Base-by-base conservation (phyloP, 2,113 vertebrate genomes). In the Pseudorhombus dupliciocellatus region DNA sequence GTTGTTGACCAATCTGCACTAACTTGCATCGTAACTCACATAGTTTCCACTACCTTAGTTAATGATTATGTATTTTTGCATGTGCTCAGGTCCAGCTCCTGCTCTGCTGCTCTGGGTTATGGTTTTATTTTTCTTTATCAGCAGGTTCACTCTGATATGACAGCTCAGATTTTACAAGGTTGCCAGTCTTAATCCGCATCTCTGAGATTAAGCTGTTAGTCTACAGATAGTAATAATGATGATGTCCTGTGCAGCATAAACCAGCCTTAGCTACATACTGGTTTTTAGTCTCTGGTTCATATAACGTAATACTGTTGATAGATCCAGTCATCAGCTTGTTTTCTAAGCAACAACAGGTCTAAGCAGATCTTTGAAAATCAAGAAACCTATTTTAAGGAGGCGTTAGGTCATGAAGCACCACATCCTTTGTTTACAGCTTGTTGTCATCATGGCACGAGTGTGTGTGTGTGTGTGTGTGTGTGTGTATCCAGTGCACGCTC, bases 111-210 rank as follows among this genome's bases (percentile, higher is more conserved):
- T 59, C 40, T 37, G 69, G 54, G 22, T 64, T 59, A 7, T 68
- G 59, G 37, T 61, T 70, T 63, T 53, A 12, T 53, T 24, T 53
- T 59, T 75, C 28, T 21, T 81, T 65, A 83, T 84, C 84, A 73
- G 70, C 66, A 69, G 61, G 80, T 65, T 81, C 34, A 83, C 66
- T 73, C 26, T 64, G 42, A 55, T 58, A 8, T 30, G 10, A 1
- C 26, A 2, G 46, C 26, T 1, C 68, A 69, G 53, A 67, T 62
- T 68, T 30, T 24, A 5, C 61, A 48, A 42, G 70, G 52, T 54
- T 50, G 21, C 20, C 25, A 25, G 8, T 66, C 14, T 20, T n/a
- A 2, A 53, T 15, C 10, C 21, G 7, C 12, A n/a, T 26, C 1
- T n/a, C 8, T 10, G 9, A 2, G 10, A n/a, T 6, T 11, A 25